Conservation (phyloP, 2,113 vertebrate species). For the Ia io region DNA sequence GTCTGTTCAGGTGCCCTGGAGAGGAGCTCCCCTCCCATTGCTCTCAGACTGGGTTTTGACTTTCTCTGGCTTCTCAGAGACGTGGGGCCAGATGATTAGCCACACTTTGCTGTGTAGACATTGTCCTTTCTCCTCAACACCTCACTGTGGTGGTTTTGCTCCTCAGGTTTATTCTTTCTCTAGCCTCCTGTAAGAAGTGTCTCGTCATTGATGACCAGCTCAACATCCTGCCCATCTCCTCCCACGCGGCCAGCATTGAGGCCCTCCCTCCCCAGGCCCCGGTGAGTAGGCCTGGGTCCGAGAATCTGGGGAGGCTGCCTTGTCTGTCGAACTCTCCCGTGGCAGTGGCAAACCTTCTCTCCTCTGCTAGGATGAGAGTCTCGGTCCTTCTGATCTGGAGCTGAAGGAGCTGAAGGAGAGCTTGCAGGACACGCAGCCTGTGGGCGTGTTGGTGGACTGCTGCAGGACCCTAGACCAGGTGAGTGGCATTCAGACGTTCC, state of each 20-base stretch:
- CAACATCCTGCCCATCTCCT: conserved; percentile 94
- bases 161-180: conserved; percentile 93
- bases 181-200: conserved; percentile 95
- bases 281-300: conserved; percentile 75
- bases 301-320: fast-evolving
- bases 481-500: background rate
- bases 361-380: conserved; percentile 85
- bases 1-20: background rate
- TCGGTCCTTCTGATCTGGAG: conserved; percentile 88
- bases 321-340: fast-evolving
- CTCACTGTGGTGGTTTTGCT: conserved; percentile 25
- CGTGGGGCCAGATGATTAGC: background rate
- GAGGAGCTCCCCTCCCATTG: background rate
- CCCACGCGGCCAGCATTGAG: conserved; percentile 90
- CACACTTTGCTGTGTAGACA: background rate
- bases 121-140: background rate
- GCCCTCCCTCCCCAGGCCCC: conserved; percentile 89
- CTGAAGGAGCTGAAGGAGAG: conserved; percentile 93
- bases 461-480: conserved; percentile 98
- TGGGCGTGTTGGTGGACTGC: conserved; percentile 93
- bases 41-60: background rate
- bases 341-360: background rate
- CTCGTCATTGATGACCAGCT: conserved; percentile 97
- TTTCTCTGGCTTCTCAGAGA: background rate
- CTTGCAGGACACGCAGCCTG: conserved; percentile 96